Evolutionary conservation across 2,888 invertebrate genomes (phyloP), one percentile per base, ranked within the genome.

Genomic region (Linnaemya vulpina): DNA sequence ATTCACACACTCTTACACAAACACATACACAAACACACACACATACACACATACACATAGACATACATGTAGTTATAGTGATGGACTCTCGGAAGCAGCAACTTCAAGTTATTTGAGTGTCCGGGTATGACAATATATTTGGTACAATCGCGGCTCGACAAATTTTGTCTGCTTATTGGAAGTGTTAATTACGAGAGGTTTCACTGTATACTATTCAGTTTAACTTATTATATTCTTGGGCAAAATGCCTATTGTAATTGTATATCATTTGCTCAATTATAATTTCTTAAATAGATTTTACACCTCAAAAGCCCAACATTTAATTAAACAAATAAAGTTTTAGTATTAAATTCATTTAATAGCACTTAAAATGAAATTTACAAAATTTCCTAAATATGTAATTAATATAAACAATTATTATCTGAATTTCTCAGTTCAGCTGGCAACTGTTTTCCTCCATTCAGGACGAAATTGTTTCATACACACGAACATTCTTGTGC

Each of bases 281-380:
- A 55, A 55, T 43, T 15, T 20, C 20, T 15, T 15, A 55, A 20
- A 53, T 40, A 51, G 38, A 51, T 38, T 62, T 62, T 20, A 0
- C 35, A 55, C 49, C n/a, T 20, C 25, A 65, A 65, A 75, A 46
- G 43, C 65, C n/a, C n/a, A 65, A 58, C 13, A 58, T 67, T 20
- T 35, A 63, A 38, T 63, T 53, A 63, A 62, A 30, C 2, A 35
- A 55, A 40, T 35, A 51, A 25, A 10, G 9, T n/a, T 4, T 55
- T 17, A 20, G 9, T 55, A 35, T 46, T 63, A 62, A 62, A 70
- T 70, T 40, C 40, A 71, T 35, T 63, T 71, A 46, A 79, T 63
- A 43, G 15, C 78, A 71, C 71, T 71, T 71, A 46, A 78, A 79
- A 53, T 63, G 20, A 11, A 35, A 79, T 71, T 79, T 70, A 20